These are phyloP conservation scores for Hippocampus mohnikei DNA, from an alignment of 2,113 vertebrate genomes.

Conservation along the genomic window DNA sequence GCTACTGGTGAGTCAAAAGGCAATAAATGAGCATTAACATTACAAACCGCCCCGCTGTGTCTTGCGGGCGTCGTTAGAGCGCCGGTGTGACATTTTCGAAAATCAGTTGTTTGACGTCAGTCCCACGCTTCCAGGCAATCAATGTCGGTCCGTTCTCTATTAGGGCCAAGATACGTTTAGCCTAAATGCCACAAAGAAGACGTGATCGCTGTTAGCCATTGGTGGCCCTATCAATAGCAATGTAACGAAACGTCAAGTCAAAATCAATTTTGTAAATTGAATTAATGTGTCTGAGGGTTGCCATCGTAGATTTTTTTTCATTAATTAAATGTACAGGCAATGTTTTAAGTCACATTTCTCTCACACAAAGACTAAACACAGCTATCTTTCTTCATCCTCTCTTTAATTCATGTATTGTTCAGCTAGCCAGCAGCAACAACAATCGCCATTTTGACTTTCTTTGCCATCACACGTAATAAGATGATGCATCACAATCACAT, in stretches of 20 bases:
- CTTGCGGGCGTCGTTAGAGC: neutral
- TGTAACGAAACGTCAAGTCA: neutral
- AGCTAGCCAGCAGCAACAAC: neutral
- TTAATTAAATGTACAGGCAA: neutral
- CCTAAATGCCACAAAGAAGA: neutral
- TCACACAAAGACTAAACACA: neutral
- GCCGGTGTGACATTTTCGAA: slow-evolving; percentile 2
- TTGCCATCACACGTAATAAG: neutral
- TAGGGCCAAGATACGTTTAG: slow-evolving; percentile 1
- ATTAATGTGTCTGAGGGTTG: neutral
- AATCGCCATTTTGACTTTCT: neutral
- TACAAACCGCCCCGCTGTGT: neutral
- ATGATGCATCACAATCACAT: neutral
- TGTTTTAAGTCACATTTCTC: neutral
- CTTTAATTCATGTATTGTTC: neutral
- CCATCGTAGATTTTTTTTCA: neutral
- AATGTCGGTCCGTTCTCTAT: neutral
- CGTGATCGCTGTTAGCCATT: neutral
- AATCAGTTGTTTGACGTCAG: slow-evolving; percentile 5
- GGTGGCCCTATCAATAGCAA: neutral
- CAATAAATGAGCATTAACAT: slow-evolving; percentile 8
- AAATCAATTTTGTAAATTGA: neutral
- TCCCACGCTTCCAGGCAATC: neutral
- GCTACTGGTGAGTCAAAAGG: neutral
- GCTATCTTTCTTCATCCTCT: neutral